Evolutionary conservation across 2,113 vertebrate genomes (phyloP).

Genomic region (Phycodurus eques): DNA sequence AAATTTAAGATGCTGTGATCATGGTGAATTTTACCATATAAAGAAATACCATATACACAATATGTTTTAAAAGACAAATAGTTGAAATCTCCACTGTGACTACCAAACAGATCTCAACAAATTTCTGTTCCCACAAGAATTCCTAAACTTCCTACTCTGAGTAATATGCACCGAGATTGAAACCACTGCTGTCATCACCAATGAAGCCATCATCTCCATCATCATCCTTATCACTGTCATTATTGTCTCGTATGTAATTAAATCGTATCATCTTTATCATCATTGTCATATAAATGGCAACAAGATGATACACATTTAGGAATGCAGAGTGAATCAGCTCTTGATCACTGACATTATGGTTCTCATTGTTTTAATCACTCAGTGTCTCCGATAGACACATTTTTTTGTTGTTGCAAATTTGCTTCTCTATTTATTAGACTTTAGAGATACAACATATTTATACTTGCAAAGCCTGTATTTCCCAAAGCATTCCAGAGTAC

Average conservation of each 20-base stretch:
- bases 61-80: background rate
- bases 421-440: background rate
- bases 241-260: conserved; percentile 15
- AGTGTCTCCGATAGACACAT: background rate
- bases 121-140: background rate
- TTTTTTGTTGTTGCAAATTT: no score
- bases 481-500: background rate
- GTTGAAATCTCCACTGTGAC: background rate
- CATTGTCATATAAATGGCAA: conserved; percentile 10
- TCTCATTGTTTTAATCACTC: background rate
- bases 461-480: background rate
- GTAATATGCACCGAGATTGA: background rate
- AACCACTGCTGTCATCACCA: conserved; percentile 5
- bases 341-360: conserved; percentile 18
- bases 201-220: background rate
- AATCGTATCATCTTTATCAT: conserved; percentile 21
- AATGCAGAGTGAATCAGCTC: conserved; percentile 11
- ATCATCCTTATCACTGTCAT: background rate
- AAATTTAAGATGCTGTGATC: background rate
- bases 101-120: background rate
- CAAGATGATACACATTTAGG: conserved; percentile 10
- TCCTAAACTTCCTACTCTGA: background rate
- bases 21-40: background rate
- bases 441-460: background rate
- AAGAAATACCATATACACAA: background rate